Evolutionary conservation across 2,113 vertebrate species (phyloP).

Genomic region (Dunckerocampus dactyliophorus): DNA sequence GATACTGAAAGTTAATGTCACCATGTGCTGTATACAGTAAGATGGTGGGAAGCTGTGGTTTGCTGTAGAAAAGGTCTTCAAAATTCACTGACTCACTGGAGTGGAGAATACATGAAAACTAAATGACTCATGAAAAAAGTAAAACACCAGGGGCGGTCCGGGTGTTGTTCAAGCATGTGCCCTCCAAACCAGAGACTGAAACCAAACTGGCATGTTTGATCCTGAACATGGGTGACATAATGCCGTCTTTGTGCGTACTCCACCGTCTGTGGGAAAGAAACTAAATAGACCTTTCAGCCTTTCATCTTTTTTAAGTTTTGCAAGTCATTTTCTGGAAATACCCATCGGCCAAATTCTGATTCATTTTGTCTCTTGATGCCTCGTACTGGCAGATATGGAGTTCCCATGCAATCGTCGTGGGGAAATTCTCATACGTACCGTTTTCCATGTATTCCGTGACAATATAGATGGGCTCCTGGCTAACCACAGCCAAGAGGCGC

Average conservation of each 20-base stretch:
- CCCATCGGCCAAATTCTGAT: conserved; percentile 1
- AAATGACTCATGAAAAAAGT: conserved; percentile 36
- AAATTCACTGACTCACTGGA: conserved; percentile 22
- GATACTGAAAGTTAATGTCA: neutral
- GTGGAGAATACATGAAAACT: conserved; percentile 15
- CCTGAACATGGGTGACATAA: conserved; percentile 37
- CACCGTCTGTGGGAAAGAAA: conserved; percentile 4
- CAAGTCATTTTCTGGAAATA: conserved; percentile 18
- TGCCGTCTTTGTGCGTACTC: conserved; percentile 12
- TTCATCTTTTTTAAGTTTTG: conserved; percentile 7
- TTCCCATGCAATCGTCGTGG: neutral
- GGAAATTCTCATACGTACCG: conserved; percentile 69
- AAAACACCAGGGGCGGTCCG: neutral
- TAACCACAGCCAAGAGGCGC: conserved; percentile 92
- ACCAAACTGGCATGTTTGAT: conserved; percentile 58
- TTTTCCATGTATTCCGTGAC: conserved; percentile 98
- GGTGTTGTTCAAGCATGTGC: conserved; percentile 34
- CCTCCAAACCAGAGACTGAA: conserved; percentile 16
- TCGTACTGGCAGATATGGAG: neutral
- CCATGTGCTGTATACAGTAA: neutral
- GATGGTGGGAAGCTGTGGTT: neutral
- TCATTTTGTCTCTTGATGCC: conserved; percentile 6
- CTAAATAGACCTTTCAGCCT: too few relatives aligned
- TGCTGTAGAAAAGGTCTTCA: conserved; percentile 21
- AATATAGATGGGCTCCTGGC: conserved; percentile 94